phyloP scores from a whole-genome alignment of 2,113 vertebrate genomes.

The Dromas ardeola region DNA sequence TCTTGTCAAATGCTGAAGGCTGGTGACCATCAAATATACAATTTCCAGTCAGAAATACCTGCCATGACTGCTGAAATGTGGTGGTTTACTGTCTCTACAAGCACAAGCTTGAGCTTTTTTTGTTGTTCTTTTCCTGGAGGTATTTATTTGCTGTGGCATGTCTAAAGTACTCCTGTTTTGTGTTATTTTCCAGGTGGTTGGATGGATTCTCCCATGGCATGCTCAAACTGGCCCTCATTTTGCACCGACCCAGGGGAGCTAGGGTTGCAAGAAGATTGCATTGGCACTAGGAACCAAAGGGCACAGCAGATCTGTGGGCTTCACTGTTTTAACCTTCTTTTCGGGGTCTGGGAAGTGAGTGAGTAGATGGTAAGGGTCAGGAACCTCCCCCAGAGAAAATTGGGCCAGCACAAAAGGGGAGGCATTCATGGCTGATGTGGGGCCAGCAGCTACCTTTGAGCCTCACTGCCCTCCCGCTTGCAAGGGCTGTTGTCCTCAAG shows the following conservation, averaged over 20 bases:
- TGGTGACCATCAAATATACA: conserved; percentile 10
- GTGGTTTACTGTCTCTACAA: conserved; percentile 2
- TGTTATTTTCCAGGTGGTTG: background rate
- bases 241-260: accelerated
- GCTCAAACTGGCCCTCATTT: background rate
- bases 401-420: background rate
- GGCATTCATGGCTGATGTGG: background rate
- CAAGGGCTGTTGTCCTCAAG: background rate
- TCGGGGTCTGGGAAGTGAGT: background rate
- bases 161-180: background rate
- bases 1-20: conserved; percentile 22
- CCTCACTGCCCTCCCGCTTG: background rate
- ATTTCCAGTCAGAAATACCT: conserved; percentile 15
- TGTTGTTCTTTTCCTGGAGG: background rate
- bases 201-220: background rate
- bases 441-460: background rate
- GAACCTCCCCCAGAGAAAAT: background rate
- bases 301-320: background rate
- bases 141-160: background rate
- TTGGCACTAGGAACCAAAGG: background rate
- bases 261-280: background rate
- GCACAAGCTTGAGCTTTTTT: background rate
- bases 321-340: background rate
- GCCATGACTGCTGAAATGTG: background rate
- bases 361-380: background rate